phyloP scores from a whole-genome alignment of 2,113 vertebrate species.

The Cebidichthys violaceus region DNA sequence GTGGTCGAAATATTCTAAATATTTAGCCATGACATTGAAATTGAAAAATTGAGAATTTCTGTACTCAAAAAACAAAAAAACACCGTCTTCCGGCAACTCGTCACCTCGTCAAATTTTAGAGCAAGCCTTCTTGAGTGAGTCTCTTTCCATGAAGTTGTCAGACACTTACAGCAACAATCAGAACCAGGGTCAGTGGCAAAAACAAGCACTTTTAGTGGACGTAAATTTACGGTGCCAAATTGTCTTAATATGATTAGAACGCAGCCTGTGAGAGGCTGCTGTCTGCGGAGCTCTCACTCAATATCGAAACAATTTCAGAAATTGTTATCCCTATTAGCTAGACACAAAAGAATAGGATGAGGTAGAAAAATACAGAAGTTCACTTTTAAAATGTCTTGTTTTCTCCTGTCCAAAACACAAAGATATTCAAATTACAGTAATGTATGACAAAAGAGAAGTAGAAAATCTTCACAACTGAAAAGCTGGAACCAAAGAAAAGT shows the following conservation, averaged over 20 bases:
- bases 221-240: background rate
- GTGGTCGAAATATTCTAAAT: background rate
- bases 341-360: too few species aligned
- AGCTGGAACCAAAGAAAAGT: background rate
- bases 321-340: too few species aligned
- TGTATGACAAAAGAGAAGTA: background rate
- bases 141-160: background rate
- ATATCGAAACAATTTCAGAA: too few species aligned
- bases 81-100: too few species aligned
- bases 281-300: too few species aligned
- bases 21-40: background rate
- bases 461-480: background rate
- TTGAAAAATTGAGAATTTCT: too few species aligned
- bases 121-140: too few species aligned
- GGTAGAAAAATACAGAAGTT: too few species aligned
- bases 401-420: conserved; percentile 1
- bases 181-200: background rate
- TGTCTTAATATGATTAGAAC: background rate
- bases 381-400: background rate
- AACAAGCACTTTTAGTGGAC: background rate
- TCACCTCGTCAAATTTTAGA: background rate
- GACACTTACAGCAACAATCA: background rate
- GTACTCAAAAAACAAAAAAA: too few species aligned
- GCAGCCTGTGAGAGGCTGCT: background rate
- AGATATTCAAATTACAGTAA: background rate